Conservation (phyloP, 2,113 vertebrate genomes). For the Micronycteris hirsuta region DNA sequence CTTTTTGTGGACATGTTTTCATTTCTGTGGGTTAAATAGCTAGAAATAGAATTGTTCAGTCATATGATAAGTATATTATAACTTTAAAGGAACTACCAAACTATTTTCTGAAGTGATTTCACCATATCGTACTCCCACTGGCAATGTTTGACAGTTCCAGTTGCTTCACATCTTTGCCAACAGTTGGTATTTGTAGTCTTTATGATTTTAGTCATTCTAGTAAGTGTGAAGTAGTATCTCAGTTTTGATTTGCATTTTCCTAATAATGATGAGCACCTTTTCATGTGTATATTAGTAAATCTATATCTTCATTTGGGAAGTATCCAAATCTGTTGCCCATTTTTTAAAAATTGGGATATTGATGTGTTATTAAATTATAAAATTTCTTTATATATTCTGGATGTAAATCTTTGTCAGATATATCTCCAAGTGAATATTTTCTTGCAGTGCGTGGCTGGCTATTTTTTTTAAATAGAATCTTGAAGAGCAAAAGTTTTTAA, state of each 20-base stretch:
- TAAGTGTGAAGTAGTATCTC: background rate
- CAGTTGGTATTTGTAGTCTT: background rate
- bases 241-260: slow-evolving; percentile 17
- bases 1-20: slow-evolving; percentile 8
- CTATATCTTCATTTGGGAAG: background rate
- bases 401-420: background rate
- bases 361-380: background rate
- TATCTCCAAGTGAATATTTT: slow-evolving; percentile 16
- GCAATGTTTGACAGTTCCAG: background rate
- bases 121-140: background rate
- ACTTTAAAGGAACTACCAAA: slow-evolving; percentile 12
- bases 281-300: background rate
- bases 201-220: slow-evolving; percentile 4
- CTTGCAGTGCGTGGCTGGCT: background rate
- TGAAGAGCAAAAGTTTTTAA: background rate
- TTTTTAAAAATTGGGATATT: background rate
- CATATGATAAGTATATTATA: background rate
- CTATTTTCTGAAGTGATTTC: background rate
- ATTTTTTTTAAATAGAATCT: background rate
- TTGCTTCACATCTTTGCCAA: background rate
- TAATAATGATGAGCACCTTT: background rate
- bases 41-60: background rate
- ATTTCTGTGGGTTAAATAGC: background rate
- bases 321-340: background rate
- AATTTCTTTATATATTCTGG: background rate